Conservation (phyloP, 2,113 vertebrate species). For the Scophthalmus maximus region DNA sequence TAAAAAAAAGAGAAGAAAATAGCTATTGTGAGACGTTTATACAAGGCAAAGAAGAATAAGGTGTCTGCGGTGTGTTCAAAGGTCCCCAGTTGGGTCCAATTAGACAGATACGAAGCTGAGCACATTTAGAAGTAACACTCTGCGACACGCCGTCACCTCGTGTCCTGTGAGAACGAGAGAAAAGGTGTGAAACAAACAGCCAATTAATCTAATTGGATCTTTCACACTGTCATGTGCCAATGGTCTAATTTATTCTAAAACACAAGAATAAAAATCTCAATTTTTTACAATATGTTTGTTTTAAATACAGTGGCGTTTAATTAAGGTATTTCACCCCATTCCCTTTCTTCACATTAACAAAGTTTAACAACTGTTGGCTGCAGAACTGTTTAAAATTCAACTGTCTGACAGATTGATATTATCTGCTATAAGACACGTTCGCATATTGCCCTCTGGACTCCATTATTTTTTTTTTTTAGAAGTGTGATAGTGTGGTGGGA, state of each 20-base stretch:
- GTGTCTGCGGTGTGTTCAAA: conserved; percentile 25
- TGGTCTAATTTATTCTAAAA: conserved; percentile 13
- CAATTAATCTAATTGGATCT: conserved; percentile 68
- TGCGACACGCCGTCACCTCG: conserved; percentile 41
- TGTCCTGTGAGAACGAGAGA: conserved; percentile 28
- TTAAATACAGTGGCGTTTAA: background rate
- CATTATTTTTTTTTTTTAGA: background rate
- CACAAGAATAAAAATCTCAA: too few species aligned
- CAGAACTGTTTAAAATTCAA: background rate
- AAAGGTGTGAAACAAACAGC: conserved; percentile 60
- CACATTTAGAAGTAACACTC: conserved; percentile 49
- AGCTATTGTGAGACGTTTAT: conserved; percentile 33
- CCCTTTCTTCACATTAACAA: too few species aligned
- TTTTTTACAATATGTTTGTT: background rate
- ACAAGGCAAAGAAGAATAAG: conserved; percentile 48
- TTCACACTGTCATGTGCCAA: conserved; percentile 48
- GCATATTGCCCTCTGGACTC: background rate
- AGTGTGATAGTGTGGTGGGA: background rate
- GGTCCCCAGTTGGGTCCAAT: conserved; percentile 64
- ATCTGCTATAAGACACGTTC: background rate
- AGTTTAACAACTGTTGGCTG: background rate
- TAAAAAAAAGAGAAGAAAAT: too few species aligned
- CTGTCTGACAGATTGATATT: background rate
- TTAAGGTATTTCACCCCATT: too few species aligned
- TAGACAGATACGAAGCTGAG: conserved; percentile 55